Evolutionary conservation across 2,113 vertebrate species (phyloP).

Genomic region (Entomyzon cyanotis): DNA sequence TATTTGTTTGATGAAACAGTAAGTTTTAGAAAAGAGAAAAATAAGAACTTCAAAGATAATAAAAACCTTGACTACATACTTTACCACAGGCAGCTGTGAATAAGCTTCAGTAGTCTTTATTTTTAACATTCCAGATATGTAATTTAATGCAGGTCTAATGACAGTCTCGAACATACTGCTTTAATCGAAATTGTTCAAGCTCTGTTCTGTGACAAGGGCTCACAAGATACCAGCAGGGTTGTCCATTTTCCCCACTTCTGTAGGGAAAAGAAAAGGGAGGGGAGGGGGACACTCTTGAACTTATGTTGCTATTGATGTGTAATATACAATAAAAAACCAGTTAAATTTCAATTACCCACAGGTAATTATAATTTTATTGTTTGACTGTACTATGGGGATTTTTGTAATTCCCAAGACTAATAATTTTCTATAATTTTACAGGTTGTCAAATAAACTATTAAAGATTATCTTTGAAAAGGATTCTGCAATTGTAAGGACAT

Average conservation of each 20-base stretch:
- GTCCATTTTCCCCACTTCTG: conserved; percentile 77
- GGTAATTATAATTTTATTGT: conserved; percentile 88
- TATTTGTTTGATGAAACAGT: conserved; percentile 77
- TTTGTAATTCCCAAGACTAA: conserved; percentile 84
- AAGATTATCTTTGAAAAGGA: conserved; percentile 86
- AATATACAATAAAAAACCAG: conserved; percentile 85
- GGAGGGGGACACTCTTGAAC: conserved; percentile 74
- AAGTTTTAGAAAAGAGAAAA: conserved; percentile 73
- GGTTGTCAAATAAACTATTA: conserved; percentile 87
- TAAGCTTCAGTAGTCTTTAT: conserved; percentile 76
- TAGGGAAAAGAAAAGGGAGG: conserved; percentile 63
- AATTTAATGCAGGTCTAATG: conserved; percentile 82
- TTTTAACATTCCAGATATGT: conserved; percentile 81
- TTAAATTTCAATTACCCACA: conserved; percentile 86
- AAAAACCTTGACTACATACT: conserved; percentile 73
- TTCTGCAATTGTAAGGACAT: conserved; percentile 82
- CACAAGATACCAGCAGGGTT: conserved; percentile 73
- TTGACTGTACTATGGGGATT: conserved; percentile 81
- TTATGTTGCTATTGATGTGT: conserved; percentile 83
- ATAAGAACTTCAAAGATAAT: conserved; percentile 80
- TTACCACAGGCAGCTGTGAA: conserved; percentile 69
- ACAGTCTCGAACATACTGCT: conserved; percentile 78
- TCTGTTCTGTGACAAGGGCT: conserved; percentile 77
- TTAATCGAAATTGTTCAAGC: conserved; percentile 80
- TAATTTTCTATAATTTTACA: conserved; percentile 88